Base-by-base conservation (phyloP, 2,888 invertebrate species). In the Choristoneura rosaceana region DNA sequence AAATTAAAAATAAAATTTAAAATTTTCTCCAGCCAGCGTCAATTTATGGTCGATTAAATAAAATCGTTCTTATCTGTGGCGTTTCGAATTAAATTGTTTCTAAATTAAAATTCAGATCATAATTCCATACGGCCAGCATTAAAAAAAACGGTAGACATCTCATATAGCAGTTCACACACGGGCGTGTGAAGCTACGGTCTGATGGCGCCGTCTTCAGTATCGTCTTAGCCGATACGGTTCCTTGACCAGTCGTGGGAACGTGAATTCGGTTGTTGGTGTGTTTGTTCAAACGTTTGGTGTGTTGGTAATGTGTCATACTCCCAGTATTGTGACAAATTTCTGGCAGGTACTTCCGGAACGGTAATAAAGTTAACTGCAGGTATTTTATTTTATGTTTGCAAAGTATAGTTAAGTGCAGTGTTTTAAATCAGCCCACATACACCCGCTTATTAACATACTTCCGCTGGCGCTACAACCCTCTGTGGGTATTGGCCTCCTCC, bases 171-270 rank as follows among this genome's bases (percentile, higher is more conserved):
- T 87, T 87, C 89, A 90, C 89, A 89, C 87, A 88, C 85, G 84
- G 77, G 25, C 90, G 90, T 90, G 90, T 84, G 90, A 90, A 87
- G 85, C 81, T 79, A 90, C 87, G 90, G 86, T 90, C 89, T 84
- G 83, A 45, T 86, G 87, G 68, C 73, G 77, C 75, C 79, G 86
- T 90, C 90, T 90, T 90, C 87, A 80, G 84, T 88, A 87, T 82
- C 89, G 90, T 90, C 90, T 90, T 87, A 81, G 80, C 66, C 81
- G 80, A 78, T 76, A 84, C 87, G 90, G 86, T 82, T 87, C 88
- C 84, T 82, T 73, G 80, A 76, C 78, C 77, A 79, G 81, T 78
- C 83, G 81, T 82, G 83, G 83, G 82, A 82, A 82, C 69, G 68
- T 71, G 55, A 77, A 78, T 78, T 82, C 70, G 71, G 74, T 34